Conservation (phyloP, 2,113 vertebrate species). For the Apodemus speciosus region DNA sequence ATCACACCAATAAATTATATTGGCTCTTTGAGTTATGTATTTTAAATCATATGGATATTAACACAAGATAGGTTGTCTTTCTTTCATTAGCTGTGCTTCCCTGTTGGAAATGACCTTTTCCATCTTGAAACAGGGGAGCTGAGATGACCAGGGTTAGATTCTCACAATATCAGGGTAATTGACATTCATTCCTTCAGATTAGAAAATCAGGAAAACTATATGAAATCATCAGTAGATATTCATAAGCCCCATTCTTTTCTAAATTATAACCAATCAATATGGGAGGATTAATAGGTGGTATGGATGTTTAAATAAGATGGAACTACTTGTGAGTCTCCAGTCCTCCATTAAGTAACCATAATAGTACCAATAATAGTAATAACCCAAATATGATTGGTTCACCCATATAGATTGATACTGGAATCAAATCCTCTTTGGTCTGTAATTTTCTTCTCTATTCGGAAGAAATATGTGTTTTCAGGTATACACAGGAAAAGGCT, state of each 20-base stretch:
- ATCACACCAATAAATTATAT: not conserved
- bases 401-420: not conserved
- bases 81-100: not conserved
- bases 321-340: not conserved
- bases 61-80: not conserved
- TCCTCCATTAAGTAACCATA: not conserved
- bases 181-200: not conserved
- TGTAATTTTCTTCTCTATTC: not conserved
- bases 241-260: not conserved
- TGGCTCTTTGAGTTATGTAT: not conserved
- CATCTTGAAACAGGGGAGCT: not conserved
- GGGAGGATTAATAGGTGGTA: not conserved
- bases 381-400: not conserved
- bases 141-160: not conserved
- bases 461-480: not conserved
- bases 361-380: not conserved
- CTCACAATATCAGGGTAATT: not conserved
- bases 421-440: not conserved
- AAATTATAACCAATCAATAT: not conserved
- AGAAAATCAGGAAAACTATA: not conserved
- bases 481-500: not conserved
- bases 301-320: not conserved
- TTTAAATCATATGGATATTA: not conserved
- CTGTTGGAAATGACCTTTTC: not conserved
- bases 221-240: not conserved